Evolutionary conservation across 53 echinoderm and acorn worm genomes (phyloP), one percentile per base, ranked within the genome.

Genomic region (Apostichopus leukothele): DNA sequence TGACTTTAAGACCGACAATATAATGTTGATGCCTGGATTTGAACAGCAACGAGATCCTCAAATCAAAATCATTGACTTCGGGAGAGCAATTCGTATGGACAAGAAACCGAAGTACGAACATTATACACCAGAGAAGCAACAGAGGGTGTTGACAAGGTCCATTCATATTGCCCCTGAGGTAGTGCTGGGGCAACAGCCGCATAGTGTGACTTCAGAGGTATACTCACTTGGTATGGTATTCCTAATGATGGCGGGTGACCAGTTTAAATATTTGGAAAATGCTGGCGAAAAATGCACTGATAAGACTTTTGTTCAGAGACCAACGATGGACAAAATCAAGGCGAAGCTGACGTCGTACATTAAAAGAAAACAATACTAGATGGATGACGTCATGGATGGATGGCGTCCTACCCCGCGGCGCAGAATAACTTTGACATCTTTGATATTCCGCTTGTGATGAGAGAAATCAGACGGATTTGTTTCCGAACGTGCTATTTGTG

Each of bases 51-150:
- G 23, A 66, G 11, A 63, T 5, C 85, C 67, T 3, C 16, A 85
- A 27, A 60, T 85, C 50, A 85, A 67, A 6, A 85, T 85, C 26
- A 85, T 85, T 6, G 85, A 85, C 50, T 85, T 85, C 67, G 85
- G 85, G 8, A 21, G 18, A 22, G 67, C 85, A 1, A 51, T 11
- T 6, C 27, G 5, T 5, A 21, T 51, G 51, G 63, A 85, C 3
- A 18, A 27, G 5, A 7, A 19, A 26, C 67, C 85, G 1, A 11
- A 23, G 14, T 85, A 85, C 67, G 67, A 85, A 11, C 22, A 4
- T 50, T 7, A 18, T 20, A 7, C 85, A 5, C 5, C 50, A 39
- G 8, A 85, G 27, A 6, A 85, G 23, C 85, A 61, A 22, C 60
- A 66, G 10, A 14, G 66, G 25, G 50, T 85, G 27, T 12, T 60